These are phyloP conservation scores for Melanotus villosus DNA, from an alignment of 2,888 invertebrate genomes.

Conservation along the genomic window DNA sequence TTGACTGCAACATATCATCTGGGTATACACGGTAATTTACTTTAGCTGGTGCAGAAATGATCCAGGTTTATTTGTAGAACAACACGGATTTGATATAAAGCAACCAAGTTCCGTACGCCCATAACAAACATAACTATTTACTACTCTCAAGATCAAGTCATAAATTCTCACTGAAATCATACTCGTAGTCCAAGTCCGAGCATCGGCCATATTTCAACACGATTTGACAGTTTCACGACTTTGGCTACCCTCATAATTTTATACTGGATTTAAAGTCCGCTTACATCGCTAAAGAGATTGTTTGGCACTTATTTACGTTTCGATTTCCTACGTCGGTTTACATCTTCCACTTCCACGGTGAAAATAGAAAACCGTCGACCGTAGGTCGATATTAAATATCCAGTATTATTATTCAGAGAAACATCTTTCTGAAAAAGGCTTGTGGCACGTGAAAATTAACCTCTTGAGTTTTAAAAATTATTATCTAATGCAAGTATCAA, in stretches of 20 bases:
- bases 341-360: no score
- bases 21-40: no score
- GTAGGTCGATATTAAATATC: no score
- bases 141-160: conserved; percentile 36
- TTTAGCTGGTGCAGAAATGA: background rate
- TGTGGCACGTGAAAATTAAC: no score
- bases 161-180: conserved; percentile 45
- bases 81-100: conserved; percentile 6
- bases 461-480: no score
- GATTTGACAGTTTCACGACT: conserved; percentile 55
- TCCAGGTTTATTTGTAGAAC: conserved; percentile 1
- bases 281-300: conserved; percentile 48
- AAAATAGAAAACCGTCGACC: no score
- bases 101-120: background rate
- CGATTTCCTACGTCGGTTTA: conserved; percentile 29
- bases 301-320: conserved; percentile 42
- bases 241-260: conserved; percentile 51
- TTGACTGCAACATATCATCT: no score
- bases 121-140: conserved; percentile 38
- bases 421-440: no score
- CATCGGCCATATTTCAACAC: conserved; percentile 51
- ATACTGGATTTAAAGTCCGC: conserved; percentile 53
- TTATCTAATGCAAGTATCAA: no score
- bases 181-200: conserved; percentile 42
- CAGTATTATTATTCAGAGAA: no score